Percentiles rank a stretch among this genome's conserved stretches.
Evolutionary conservation across 2,888 invertebrate species (phyloP).

Genomic region (Macrophya alboannulata): DNA sequence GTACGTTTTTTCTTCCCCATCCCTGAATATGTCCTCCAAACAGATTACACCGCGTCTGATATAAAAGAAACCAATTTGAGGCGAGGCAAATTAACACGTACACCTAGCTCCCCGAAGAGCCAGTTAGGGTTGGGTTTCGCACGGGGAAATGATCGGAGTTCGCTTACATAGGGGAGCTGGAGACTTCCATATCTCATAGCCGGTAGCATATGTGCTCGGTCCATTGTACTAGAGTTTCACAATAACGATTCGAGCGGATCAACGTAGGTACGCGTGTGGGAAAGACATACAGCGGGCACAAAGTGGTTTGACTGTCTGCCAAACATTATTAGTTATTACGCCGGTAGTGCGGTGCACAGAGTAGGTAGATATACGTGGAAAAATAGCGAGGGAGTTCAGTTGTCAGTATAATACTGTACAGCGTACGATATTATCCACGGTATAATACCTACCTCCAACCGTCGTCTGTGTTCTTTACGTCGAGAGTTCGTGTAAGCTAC

Average conservation of each 20-base stretch:
- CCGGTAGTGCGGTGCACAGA: not conserved
- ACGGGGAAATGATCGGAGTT: constrained; percentile 2
- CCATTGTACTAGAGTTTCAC: constrained; percentile 65
- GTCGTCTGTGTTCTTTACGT: not conserved
- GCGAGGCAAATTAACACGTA: constrained; percentile 47
- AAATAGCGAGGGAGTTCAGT: constrained; percentile 30
- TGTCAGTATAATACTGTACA: not conserved
- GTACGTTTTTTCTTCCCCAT: too few species aligned
- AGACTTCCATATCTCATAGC: constrained; percentile 25
- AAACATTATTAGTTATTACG: constrained; percentile 67
- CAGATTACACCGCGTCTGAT: not conserved
- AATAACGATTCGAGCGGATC: constrained; percentile 67
- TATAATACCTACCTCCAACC: too few species aligned
- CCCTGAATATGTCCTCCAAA: not conserved
- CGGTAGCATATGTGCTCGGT: constrained; percentile 66
- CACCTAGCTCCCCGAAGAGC: constrained; percentile 42
- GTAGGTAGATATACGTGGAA: not conserved
- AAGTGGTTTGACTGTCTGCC: constrained; percentile 68
- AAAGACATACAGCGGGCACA: constrained; percentile 69
- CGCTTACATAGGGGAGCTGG: constrained; percentile 12
- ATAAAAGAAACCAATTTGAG: constrained; percentile 17
- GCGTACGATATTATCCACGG: not conserved
- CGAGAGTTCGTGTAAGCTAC: not conserved
- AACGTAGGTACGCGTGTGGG: constrained; percentile 68
- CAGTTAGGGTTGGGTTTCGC: constrained; percentile 47